Base-by-base conservation (phyloP, 2,113 vertebrate species). In the Herpetotheres cachinnans region DNA sequence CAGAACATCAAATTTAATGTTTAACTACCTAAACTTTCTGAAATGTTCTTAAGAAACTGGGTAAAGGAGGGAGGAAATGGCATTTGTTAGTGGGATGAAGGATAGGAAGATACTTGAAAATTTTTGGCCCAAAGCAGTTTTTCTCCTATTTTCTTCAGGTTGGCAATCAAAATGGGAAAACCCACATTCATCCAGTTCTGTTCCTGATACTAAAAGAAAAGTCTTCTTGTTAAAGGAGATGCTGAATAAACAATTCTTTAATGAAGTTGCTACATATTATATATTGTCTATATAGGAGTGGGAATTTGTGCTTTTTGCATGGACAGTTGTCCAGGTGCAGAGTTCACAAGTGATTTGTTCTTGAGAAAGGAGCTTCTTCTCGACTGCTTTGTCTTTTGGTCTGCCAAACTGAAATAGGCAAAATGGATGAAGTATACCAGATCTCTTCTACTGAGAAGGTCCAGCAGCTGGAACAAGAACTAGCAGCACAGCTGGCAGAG, bases 401-500 rank as follows among this genome's bases (percentile, higher is more conserved):
- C 62, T 91, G 52, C n/a, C 83, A 95, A 71, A 38, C n/a, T 44
- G 52, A 52, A 44, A 21, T 55, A 96, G 95, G 42, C 38, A 80
- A 58, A 83, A 98, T 98, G 98, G 94, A 95, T 81, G 91, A 97
- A 22, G 61, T 91, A 7, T 98, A 98, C 73, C 97, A 96, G 93
- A 82, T 97, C 10, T 97, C 97, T 54, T 98, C 98, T 42, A 97
- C 97, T n/a, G 95, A 97, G 38, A 98, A 96, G 79, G 91, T 98
- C 86, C 93, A 97, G 94, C 97, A 97, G 76, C 87, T 98, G 96
- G 98, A 99, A 91, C 97, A 97, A 58, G 98, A 98, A 61, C 89
- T 98, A 95, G 96, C 93, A 6, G 56, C 34, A 14, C 97, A 95
- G 29, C 47, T 98, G 67, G 74, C 95, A 27, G 97, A 98, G 65